A percentile compares a stretch with the other conserved stretches of the same genome.
phyloP scores from a whole-genome alignment of 2,797 vertebrate species.

The Nannoperca obscura region DNA sequence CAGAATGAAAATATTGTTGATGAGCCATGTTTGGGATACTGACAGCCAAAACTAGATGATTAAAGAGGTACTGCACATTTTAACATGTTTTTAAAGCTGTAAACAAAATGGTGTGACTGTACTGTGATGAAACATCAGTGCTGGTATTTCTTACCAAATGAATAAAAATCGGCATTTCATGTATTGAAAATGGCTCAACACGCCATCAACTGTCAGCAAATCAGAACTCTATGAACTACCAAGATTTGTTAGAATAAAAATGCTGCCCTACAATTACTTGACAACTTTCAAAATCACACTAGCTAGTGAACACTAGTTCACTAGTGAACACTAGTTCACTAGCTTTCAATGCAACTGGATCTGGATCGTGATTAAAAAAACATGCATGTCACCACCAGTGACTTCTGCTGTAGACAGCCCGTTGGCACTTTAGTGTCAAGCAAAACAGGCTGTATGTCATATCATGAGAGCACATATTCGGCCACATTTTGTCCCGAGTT shows the following conservation, averaged over 20 bases:
- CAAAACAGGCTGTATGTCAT: conserved; percentile 32
- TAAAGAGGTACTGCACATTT: too few relatives aligned
- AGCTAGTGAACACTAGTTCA: too few relatives aligned
- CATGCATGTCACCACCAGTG: conserved; percentile 8
- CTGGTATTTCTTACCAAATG: too few relatives aligned
- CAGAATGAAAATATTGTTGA: conserved; percentile 20
- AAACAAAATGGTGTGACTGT: too few relatives aligned
- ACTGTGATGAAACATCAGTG: too few relatives aligned
- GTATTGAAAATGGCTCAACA: too few relatives aligned
- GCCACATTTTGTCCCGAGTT: conserved; percentile 63
- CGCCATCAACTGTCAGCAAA: too few relatives aligned
- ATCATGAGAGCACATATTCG: conserved; percentile 42
- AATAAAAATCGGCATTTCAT: too few relatives aligned
- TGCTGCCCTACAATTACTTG: neutral
- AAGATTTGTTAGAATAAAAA: neutral
- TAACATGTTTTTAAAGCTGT: too few relatives aligned
- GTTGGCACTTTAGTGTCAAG: conserved; percentile 27
- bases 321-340: too few relatives aligned
- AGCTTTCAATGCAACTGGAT: neutral
- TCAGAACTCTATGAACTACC: neutral
- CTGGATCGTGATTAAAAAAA: neutral
- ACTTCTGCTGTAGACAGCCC: conserved; percentile 8
- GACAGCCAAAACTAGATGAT: conserved; percentile 17
- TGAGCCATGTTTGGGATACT: neutral
- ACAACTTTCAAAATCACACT: neutral